A percentile compares a stretch with the other conserved stretches of the same genome.
These are phyloP conservation scores for Rhineura floridana DNA, from an alignment of 2,113 vertebrate species.

Conservation along the genomic window DNA sequence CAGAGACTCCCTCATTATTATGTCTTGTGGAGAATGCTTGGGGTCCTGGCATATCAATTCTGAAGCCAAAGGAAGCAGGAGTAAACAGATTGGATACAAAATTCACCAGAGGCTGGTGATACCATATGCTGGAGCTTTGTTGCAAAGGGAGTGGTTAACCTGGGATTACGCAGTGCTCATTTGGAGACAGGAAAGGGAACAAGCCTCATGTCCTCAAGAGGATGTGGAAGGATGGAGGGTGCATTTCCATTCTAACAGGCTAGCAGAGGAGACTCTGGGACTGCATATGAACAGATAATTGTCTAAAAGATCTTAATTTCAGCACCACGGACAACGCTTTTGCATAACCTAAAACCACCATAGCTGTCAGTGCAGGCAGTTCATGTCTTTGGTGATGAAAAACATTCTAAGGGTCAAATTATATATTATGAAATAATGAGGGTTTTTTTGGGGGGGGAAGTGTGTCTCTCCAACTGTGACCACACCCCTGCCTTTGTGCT, in stretches of 20 bases:
- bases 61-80: neutral
- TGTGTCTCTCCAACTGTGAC: too few species aligned
- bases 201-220: neutral
- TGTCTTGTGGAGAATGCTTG: too few species aligned
- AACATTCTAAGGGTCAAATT: too few species aligned
- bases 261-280: neutral
- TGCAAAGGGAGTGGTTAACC: neutral
- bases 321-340: neutral
- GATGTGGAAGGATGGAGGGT: neutral
- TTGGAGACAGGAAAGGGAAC: neutral
- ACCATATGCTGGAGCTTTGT: neutral
- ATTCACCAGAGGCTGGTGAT: neutral
- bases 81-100: too few species aligned
- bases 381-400: neutral
- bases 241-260: neutral
- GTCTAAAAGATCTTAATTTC: neutral
- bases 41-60: neutral
- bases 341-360: neutral
- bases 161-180: neutral
- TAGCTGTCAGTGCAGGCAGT: neutral
- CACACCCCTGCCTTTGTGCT: too few species aligned
- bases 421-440: too few species aligned
- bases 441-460: too few species aligned
- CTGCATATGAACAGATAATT: too few species aligned
- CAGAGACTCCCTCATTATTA: neutral